phyloP scores from a whole-genome alignment of 2,113 vertebrate genomes.

The Aleadryas rufinucha region DNA sequence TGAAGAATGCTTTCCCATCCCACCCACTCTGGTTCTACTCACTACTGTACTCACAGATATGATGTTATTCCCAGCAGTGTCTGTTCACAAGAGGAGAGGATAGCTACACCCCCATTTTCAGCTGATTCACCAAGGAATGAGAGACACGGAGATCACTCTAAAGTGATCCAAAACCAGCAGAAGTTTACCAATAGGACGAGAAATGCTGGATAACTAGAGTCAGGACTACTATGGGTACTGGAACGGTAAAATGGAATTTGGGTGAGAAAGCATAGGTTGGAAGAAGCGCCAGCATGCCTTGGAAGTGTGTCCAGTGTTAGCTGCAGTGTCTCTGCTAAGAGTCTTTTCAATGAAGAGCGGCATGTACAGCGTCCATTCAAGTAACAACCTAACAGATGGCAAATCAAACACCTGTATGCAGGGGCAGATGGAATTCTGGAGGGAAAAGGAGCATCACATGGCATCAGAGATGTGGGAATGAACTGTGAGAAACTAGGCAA shows the following conservation, averaged over 20 bases:
- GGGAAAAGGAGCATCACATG: neutral
- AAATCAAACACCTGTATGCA: neutral
- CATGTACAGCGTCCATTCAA: neutral
- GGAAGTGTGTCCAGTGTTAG: neutral
- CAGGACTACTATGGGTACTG: neutral
- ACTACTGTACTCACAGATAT: neutral
- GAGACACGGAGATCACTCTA: neutral
- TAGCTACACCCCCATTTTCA: neutral
- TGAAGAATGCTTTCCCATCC: neutral
- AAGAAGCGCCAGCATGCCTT: neutral
- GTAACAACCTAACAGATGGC: neutral
- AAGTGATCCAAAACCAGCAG: neutral
- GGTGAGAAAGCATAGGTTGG: neutral
- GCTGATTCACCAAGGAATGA: neutral
- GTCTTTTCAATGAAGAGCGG: neutral
- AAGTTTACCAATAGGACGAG: neutral
- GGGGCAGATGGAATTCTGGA: neutral
- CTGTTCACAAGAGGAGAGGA: neutral
- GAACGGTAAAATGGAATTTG: neutral
- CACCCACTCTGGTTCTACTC: neutral
- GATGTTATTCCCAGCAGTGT: neutral
- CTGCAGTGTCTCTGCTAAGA: neutral
- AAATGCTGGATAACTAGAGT: neutral
- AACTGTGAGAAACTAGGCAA: neutral
- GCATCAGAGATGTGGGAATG: neutral